Base-by-base conservation (phyloP, 2,888 invertebrate genomes). In the Drosophila greeni region DNA sequence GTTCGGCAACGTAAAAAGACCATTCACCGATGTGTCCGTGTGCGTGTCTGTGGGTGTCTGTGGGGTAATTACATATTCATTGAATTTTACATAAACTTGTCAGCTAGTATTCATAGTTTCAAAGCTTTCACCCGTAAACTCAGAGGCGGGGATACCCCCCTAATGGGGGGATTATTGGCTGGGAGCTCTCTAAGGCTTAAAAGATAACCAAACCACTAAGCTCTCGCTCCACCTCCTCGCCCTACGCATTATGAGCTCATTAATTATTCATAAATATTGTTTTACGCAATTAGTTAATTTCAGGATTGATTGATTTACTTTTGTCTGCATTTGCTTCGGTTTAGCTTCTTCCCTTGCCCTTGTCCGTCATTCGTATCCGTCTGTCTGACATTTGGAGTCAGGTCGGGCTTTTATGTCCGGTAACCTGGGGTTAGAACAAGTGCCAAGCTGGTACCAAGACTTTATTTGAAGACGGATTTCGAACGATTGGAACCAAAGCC, bases 211-310 rank as follows among this genome's bases (percentile, higher is more conserved):
- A 47, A 31, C 45, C 45, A 47, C 45, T 47, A 47, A 47, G 45
- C 45, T 31, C 45, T 31, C 18, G 9, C 18, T 29, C 43, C 5
- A 9, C 5, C 29, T 7, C 18, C 5, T 5, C 6, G 18, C 45
- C 20, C 14, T 47, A 14, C 29, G 45, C 45, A 82, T 79, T 79
- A 76, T 71, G 72, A 83, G 76, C 82, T 86, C 76, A 86, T 86
- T 86, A 86, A 83, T 84, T 85, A 85, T 86, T 83, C 84, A 86
- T 86, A 86, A 86, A 84, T 85, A 85, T 80, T 85, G 78, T 80
- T 80, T 75, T 83, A 76, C 75, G 78, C 84, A 85, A 86, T 85
- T 86, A 85, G 77, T 79, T 78, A 82, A 83, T 76, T 78, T 77
- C 70, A 74, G 77, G 77, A 78, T 75, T 85, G 85, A 86, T 85